phyloP scores from a whole-genome alignment of 2,797 vertebrate genomes.

The Telmatherina bonti region DNA sequence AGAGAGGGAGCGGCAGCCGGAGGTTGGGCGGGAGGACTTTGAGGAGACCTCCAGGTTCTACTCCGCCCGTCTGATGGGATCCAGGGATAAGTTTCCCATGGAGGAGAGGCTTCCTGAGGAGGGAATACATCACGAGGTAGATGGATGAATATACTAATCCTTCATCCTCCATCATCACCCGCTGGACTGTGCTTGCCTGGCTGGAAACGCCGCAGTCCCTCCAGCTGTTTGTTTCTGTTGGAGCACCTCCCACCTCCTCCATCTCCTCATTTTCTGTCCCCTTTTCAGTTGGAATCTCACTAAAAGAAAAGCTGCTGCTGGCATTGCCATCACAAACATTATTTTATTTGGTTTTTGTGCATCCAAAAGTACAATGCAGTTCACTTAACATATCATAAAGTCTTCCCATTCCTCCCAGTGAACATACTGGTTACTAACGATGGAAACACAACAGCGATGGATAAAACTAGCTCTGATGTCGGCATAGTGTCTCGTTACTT shows the following conservation, averaged over 20 bases:
- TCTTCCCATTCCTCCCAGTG: too few relatives aligned
- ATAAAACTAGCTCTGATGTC: too few relatives aligned
- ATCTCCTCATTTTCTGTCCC: slow-evolving; percentile 7
- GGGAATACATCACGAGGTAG: slow-evolving; percentile 77
- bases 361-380: too few relatives aligned
- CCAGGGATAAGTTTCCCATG: slow-evolving; percentile 85
- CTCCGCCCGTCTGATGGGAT: slow-evolving; percentile 85
- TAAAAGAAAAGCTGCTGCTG: slow-evolving; percentile 27
- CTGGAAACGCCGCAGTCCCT: slow-evolving; percentile 38
- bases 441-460: too few relatives aligned
- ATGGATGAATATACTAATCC: slow-evolving; percentile 32
- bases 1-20: slow-evolving; percentile 73
- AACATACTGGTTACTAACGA: too few relatives aligned
- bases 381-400: too few relatives aligned
- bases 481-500: too few relatives aligned
- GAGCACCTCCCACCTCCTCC: slow-evolving; percentile 17
- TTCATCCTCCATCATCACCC: slow-evolving; percentile 36
- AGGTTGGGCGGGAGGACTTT: slow-evolving; percentile 90
- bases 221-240: slow-evolving; percentile 24
- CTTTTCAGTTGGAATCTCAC: slow-evolving; percentile 1
- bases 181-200: slow-evolving; percentile 52
- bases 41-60: slow-evolving; percentile 84
- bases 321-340: slow-evolving; percentile 4
- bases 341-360: too few relatives aligned
- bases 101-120: slow-evolving; percentile 83